Evolutionary conservation across 2,113 vertebrate species (phyloP).

Genomic region (Sciurus niger): DNA sequence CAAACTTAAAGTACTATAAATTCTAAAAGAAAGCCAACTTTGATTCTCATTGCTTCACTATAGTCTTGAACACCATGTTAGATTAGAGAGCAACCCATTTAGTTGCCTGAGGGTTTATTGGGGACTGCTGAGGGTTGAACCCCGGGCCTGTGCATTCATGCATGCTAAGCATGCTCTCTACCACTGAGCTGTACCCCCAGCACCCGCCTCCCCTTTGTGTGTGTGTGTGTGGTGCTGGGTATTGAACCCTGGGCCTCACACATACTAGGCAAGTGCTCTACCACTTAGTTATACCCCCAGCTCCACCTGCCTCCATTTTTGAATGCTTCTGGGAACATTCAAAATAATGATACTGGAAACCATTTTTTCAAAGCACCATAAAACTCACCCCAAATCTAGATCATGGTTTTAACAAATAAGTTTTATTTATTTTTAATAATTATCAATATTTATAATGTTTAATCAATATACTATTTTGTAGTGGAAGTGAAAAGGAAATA

Average conservation of each 20-base stretch:
- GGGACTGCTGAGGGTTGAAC: not conserved
- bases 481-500: not conserved
- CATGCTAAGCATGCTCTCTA: not conserved
- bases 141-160: not conserved
- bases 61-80: not conserved
- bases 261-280: not conserved
- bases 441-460: not conserved
- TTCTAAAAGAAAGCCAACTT: not conserved
- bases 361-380: not conserved
- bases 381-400: not conserved
- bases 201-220: not conserved
- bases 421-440: conserved; percentile 53
- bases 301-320: not conserved
- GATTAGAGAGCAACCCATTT: not conserved
- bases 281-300: not conserved
- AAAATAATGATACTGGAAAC: not conserved
- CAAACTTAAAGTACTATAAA: not conserved
- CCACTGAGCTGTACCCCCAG: not conserved
- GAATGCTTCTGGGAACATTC: not conserved
- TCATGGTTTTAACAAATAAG: not conserved
- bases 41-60: not conserved
- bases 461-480: conserved; percentile 8
- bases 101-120: not conserved
- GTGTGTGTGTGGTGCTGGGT: not conserved
- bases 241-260: not conserved